A percentile compares a stretch with the other conserved stretches of the same genome.
phyloP scores from a whole-genome alignment of 2,888 invertebrate genomes.

The Tipula helvola region DNA sequence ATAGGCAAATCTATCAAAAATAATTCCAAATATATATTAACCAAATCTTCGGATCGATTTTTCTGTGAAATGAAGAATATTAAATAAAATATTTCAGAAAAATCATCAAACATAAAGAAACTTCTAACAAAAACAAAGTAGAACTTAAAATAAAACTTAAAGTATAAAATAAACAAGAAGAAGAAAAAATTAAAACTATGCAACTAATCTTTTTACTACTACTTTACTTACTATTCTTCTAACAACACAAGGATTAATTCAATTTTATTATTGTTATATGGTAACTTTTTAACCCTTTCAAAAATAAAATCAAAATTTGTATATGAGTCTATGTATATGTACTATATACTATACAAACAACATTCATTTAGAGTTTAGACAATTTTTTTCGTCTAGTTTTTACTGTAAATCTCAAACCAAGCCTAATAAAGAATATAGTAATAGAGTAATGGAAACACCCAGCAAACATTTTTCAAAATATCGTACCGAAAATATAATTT shows the following conservation, averaged over 20 bases:
- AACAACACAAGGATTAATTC: conserved; percentile 5
- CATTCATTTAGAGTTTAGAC: neutral
- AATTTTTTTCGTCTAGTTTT: neutral
- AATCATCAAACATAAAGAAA: neutral
- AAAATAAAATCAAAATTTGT: neutral
- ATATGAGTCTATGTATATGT: neutral
- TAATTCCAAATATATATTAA: too few relatives aligned
- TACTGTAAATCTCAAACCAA: neutral
- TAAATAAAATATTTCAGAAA: neutral
- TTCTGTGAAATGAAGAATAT: neutral
- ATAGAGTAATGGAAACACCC: neutral
- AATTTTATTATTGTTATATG: neutral
- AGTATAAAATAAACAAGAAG: neutral
- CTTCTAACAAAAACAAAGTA: neutral
- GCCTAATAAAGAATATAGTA: neutral
- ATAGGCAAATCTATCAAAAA: too few relatives aligned
- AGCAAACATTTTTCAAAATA: neutral
- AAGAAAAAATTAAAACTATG: neutral
- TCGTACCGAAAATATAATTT: neutral
- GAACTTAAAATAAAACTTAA: neutral
- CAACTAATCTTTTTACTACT: conserved; percentile 4
- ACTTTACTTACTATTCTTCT: neutral
- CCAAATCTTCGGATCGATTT: neutral
- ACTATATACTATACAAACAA: neutral
- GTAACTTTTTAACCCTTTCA: conserved; percentile 6